Evolutionary conservation across 2,888 invertebrate species (phyloP).

Genomic region (Cryptocephalus moraei): DNA sequence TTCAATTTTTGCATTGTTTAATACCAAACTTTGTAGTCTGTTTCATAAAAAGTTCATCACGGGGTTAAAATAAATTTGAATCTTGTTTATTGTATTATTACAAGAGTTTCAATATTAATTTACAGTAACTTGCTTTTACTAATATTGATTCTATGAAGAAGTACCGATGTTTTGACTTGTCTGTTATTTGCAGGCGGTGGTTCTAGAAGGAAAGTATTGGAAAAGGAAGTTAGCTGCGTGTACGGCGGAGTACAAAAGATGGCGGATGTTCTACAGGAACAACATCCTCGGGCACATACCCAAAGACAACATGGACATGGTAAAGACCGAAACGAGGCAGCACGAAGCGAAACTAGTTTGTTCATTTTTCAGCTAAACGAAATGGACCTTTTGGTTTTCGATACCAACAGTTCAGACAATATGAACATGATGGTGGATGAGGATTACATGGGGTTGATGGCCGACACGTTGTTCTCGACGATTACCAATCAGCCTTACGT

Average conservation of each 20-base stretch:
- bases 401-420: conserved; percentile 54
- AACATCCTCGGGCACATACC: conserved; percentile 64
- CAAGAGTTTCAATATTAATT: too few relatives aligned
- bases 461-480: conserved; percentile 83
- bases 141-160: too few relatives aligned
- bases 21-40: too few relatives aligned
- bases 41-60: too few relatives aligned
- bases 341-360: background rate
- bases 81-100: too few relatives aligned
- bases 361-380: conserved; percentile 49
- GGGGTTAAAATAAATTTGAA: too few relatives aligned
- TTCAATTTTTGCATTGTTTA: too few relatives aligned
- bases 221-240: conserved; percentile 93
- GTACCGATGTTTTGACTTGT: background rate
- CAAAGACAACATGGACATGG: conserved; percentile 67
- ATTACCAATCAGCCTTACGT: conserved; percentile 83
- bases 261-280: conserved; percentile 87
- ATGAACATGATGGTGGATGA: conserved; percentile 73
- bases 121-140: too few relatives aligned
- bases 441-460: conserved; percentile 79
- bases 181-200: conserved; percentile 64
- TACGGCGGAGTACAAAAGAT: conserved; percentile 98
- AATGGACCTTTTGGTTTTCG: conserved; percentile 65
- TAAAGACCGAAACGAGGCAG: conserved; percentile 31
- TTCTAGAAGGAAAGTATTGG: conserved; percentile 99